A percentile compares a stretch with the other conserved stretches of the same genome.
Evolutionary conservation across 1,140 invertebrate species (phyloP).

Genomic region (Tribolium madens): DNA sequence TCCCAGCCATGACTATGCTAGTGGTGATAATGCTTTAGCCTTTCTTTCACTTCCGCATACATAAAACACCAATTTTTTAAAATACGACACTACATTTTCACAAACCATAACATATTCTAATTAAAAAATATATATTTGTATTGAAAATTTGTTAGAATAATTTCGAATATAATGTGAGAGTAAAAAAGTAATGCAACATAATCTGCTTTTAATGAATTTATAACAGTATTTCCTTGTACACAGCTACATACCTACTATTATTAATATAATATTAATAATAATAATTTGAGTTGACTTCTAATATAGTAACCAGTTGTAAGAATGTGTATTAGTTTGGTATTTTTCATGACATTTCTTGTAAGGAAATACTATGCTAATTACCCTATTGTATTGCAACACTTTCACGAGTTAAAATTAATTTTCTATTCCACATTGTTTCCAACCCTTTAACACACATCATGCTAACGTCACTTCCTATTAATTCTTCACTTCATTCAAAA

Average conservation of each 20-base stretch:
- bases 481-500: slow-evolving; percentile 34
- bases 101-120: too few species aligned
- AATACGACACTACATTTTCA: background rate
- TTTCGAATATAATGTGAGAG: too few species aligned
- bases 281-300: too few species aligned
- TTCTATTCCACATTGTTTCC: background rate
- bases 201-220: too few species aligned
- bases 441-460: slow-evolving; percentile 9
- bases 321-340: background rate
- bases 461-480: slow-evolving; percentile 22
- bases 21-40: slow-evolving; percentile 1
- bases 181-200: too few species aligned
- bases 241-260: too few species aligned
- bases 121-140: too few species aligned
- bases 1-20: slow-evolving; percentile 3
- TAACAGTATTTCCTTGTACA: too few species aligned
- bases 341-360: background rate
- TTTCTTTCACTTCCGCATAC: background rate
- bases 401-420: slow-evolving; percentile 23
- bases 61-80: background rate
- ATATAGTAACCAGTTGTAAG: too few species aligned
- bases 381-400: slow-evolving; percentile 3
- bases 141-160: too few species aligned
- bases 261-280: too few species aligned
- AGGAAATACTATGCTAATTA: slow-evolving; percentile 17